phyloP scores from a whole-genome alignment of 2,113 vertebrate species.

The Ploceus nigricollis region DNA sequence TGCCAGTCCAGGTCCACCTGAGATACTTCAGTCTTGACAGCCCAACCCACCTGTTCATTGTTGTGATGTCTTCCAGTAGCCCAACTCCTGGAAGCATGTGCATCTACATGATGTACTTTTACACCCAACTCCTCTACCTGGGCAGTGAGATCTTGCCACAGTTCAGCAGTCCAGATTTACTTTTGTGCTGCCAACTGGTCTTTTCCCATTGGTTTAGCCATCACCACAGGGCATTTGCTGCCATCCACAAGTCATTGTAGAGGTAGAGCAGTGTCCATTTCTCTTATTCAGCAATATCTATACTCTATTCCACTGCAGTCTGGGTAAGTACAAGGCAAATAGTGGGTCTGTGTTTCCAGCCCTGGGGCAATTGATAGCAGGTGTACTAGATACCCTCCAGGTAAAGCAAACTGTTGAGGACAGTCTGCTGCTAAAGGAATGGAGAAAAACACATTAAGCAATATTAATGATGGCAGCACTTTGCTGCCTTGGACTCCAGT shows the following conservation, averaged over 20 bases:
- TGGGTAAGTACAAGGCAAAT: neutral
- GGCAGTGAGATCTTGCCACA: neutral
- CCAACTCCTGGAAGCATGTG: fast-evolving
- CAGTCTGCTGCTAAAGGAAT: neutral
- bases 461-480: neutral
- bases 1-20: neutral
- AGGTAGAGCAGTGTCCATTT: neutral
- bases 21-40: neutral
- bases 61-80: neutral
- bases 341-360: neutral
- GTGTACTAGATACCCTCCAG: neutral
- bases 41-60: neutral
- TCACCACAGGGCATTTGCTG: neutral
- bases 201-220: neutral
- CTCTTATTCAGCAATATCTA: neutral
- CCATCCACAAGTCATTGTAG: neutral
- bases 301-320: neutral
- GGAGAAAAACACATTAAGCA: neutral
- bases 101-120: neutral
- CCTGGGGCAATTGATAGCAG: neutral
- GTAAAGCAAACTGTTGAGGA: neutral
- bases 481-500: neutral
- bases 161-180: neutral
- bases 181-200: neutral
- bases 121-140: neutral